Evolutionary conservation across 2,797 vertebrate species (phyloP).

Genomic region (Anas capensis): DNA sequence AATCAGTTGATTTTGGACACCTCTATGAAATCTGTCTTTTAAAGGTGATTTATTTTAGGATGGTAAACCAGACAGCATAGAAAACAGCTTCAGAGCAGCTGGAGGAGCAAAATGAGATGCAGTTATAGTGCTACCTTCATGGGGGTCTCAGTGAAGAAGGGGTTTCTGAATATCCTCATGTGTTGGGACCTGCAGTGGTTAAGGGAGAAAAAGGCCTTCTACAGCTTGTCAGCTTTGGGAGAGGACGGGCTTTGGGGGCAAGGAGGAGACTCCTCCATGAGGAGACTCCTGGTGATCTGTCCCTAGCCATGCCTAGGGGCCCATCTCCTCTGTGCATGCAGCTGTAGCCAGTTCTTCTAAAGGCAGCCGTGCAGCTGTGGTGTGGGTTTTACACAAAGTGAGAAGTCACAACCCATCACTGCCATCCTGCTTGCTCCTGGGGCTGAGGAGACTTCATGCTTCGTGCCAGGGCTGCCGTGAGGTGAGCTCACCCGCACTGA

Average conservation of each 20-base stretch:
- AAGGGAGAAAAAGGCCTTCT: neutral
- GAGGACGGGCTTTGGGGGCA: neutral
- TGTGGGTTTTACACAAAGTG: rapidly evolving
- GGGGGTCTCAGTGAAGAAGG: neutral
- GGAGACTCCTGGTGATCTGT: neutral
- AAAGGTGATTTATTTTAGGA: neutral
- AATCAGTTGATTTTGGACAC: neutral
- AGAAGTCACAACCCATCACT: rapidly evolving
- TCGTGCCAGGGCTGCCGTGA: rapidly evolving
- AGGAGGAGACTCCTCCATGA: neutral
- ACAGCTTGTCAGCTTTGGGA: neutral
- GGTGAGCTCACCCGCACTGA: neutral
- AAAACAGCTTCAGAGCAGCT: neutral
- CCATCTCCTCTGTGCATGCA: neutral
- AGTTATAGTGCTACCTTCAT: neutral
- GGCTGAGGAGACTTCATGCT: rapidly evolving
- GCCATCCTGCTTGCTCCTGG: rapidly evolving
- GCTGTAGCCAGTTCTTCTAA: neutral
- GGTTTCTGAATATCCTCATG: neutral
- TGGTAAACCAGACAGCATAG: neutral
- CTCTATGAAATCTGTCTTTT: constrained; percentile 12
- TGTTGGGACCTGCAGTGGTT: rapidly evolving
- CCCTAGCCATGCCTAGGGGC: neutral
- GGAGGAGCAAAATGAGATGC: neutral
- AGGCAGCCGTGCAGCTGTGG: rapidly evolving